These are phyloP conservation scores for Atrina japonica DNA, from an alignment of 2,888 invertebrate species.

Conservation along the genomic window DNA sequence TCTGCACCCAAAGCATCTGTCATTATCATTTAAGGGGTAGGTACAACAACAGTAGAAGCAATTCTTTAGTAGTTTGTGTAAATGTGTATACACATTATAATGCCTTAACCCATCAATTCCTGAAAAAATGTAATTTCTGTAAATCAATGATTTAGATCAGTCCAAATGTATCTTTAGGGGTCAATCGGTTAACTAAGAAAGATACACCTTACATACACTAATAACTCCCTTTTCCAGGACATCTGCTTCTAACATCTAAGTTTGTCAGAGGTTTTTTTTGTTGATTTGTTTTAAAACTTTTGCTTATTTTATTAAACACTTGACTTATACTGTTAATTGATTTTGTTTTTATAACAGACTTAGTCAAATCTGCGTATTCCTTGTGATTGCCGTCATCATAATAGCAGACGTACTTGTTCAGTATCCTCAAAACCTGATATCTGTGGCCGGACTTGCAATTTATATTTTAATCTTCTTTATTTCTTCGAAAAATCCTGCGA, in stretches of 20 bases:
- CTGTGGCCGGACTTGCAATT: constrained; percentile 69
- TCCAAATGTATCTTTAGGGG: no score
- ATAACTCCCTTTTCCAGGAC: neutral
- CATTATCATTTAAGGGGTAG: no score
- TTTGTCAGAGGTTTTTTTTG: neutral
- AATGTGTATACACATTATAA: no score
- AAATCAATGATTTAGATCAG: no score
- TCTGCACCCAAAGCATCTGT: no score
- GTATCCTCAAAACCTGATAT: constrained; percentile 66
- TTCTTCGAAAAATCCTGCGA: constrained; percentile 71
- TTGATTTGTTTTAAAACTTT: neutral
- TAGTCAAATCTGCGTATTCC: constrained; percentile 43
- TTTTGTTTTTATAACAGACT: constrained; percentile 43
- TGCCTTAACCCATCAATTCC: no score
- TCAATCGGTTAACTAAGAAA: no score
- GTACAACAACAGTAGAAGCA: no score
- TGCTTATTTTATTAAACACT: no score
- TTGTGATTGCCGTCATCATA: constrained; percentile 47
- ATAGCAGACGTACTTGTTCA: constrained; percentile 62
- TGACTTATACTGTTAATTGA: neutral
- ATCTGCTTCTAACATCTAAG: neutral
- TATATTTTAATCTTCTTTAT: constrained; percentile 71
- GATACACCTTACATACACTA: no score
- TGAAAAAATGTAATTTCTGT: no score
- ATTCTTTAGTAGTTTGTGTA: no score